A percentile compares a stretch with the other conserved stretches of the same genome.
Conservation (phyloP, 2,888 invertebrate genomes). For the Sinopyrophorus schimmeli region DNA sequence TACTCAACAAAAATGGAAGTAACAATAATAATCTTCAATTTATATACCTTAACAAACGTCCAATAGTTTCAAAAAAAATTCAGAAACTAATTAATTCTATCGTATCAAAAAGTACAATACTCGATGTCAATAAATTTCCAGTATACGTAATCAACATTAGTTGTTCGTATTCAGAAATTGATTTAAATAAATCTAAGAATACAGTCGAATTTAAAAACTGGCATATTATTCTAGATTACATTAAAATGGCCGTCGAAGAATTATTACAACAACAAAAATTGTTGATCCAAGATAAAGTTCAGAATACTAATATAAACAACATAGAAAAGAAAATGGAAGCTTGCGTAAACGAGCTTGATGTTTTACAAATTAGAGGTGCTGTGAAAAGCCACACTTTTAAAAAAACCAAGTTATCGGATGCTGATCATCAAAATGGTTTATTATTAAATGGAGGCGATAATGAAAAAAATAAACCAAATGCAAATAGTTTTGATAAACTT, state of each 20-base stretch:
- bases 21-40: constrained; percentile 60
- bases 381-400: constrained; percentile 46
- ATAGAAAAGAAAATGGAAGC: too few relatives aligned
- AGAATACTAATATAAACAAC: too few relatives aligned
- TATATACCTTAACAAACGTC: constrained; percentile 68
- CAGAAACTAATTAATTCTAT: constrained; percentile 54
- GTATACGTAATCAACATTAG: constrained; percentile 61
- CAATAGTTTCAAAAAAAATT: constrained; percentile 59
- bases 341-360: constrained; percentile 49
- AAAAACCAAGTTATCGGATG: constrained; percentile 11
- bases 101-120: constrained; percentile 41
- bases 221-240: constrained; percentile 52
- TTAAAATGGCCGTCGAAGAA: constrained; percentile 50
- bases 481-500: constrained; percentile 18
- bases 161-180: constrained; percentile 58
- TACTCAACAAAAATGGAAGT: constrained; percentile 59
- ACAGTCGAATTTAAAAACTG: constrained; percentile 60
- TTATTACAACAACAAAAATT: constrained; percentile 39
- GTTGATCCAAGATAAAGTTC: too few relatives aligned
- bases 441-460: neutral
- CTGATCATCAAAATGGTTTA: neutral
- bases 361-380: constrained; percentile 51
- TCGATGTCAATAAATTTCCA: too few relatives aligned
- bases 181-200: constrained; percentile 59
- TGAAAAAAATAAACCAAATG: neutral